These are phyloP conservation scores for Syngnathus rostellatus DNA, from an alignment of 2,797 vertebrate species.

Conservation along the genomic window DNA sequence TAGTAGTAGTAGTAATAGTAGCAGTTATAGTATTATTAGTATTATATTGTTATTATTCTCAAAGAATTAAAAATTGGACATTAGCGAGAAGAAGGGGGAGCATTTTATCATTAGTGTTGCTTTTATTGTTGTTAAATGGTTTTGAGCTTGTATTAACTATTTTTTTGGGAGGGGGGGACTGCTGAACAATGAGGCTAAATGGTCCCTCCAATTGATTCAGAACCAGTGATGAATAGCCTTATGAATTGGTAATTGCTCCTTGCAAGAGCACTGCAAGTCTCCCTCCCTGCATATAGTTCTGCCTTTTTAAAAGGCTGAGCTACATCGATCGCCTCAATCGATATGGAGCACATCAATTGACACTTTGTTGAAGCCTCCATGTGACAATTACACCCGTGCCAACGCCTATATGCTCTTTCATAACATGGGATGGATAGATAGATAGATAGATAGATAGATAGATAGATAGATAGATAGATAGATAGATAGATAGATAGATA, in stretches of 20 bases:
- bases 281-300: conserved; percentile 25
- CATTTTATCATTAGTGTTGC: not conserved
- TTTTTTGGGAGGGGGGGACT: not conserved
- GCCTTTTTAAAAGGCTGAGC: conserved; percentile 32
- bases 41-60: no score
- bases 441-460: no score
- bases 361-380: conserved; percentile 13
- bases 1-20: no score
- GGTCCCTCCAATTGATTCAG: conserved; percentile 16
- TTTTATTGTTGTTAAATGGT: not conserved
- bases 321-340: conserved; percentile 15
- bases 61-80: not conserved
- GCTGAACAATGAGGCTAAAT: not conserved
- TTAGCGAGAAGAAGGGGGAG: not conserved
- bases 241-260: conserved; percentile 23
- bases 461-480: no score
- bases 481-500: no score
- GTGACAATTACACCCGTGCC: not conserved
- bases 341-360: conserved; percentile 23
- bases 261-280: conserved; percentile 14
- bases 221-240: conserved; percentile 24
- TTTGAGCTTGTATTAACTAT: not conserved
- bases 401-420: not conserved
- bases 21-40: no score
- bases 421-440: not conserved